phyloP scores from a whole-genome alignment of 2,797 vertebrate species.

The Atherinosoma microstoma region DNA sequence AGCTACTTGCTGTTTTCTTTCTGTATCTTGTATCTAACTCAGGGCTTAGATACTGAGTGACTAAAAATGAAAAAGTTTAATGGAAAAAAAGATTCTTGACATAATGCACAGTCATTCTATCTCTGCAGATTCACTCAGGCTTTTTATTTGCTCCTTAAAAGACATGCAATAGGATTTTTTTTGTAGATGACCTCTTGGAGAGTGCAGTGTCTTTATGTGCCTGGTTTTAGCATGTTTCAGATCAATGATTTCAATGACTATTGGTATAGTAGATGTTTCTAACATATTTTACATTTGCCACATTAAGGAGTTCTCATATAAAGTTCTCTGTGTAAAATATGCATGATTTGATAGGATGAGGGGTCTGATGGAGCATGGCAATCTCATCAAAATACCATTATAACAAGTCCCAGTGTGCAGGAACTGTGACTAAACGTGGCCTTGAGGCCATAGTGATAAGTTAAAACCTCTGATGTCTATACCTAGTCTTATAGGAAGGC shows the following conservation, averaged over 20 bases:
- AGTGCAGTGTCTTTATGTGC: conserved; percentile 31
- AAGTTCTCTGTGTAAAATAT: conserved; percentile 24
- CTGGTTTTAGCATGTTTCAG: conserved; percentile 34
- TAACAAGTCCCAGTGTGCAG: conserved; percentile 47
- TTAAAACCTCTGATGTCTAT: conserved; percentile 25
- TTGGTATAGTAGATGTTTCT: conserved; percentile 15
- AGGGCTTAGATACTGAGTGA: conserved; percentile 38
- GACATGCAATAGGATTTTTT: conserved; percentile 52
- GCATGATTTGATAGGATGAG: conserved; percentile 33
- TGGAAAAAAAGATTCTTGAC: conserved; percentile 47
- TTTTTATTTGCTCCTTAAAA: conserved; percentile 41
- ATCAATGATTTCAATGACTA: conserved; percentile 32
- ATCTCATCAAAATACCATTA: conserved; percentile 53
- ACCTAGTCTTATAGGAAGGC: conserved; percentile 18
- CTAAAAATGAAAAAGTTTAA: conserved; percentile 52
- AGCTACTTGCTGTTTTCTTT: conserved; percentile 37
- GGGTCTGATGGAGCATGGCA: conserved; percentile 29
- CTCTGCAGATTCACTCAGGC: conserved; percentile 36
- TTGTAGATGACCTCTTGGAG: conserved; percentile 46
- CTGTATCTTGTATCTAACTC: conserved; percentile 32
- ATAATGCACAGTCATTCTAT: conserved; percentile 43
- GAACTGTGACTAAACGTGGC: conserved; percentile 26
- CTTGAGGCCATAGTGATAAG: conserved; percentile 24
- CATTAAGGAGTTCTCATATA: conserved; percentile 3
- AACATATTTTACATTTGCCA: conserved; percentile 11